These are phyloP conservation scores for Labeo calbasu DNA, from an alignment of 2,797 vertebrate species.

Conservation along the genomic window DNA sequence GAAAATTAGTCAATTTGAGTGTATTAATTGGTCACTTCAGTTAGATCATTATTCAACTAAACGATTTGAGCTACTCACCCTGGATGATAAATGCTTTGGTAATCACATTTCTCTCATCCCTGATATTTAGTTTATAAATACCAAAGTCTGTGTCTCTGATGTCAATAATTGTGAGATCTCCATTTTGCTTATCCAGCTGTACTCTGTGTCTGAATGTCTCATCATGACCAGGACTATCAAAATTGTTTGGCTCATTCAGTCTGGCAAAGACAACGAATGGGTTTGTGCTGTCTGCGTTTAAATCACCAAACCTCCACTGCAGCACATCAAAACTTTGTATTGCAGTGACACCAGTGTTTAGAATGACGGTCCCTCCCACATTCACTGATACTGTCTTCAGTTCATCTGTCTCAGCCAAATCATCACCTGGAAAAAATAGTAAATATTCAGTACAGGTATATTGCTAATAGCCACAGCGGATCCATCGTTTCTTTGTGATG, in stretches of 20 bases:
- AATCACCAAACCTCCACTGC: constrained; percentile 6
- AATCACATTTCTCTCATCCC: background rate
- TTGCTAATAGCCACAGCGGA: too few species aligned
- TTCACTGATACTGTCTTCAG: background rate
- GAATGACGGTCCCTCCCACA: background rate
- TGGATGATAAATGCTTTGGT: background rate
- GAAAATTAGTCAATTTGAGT: too few species aligned
- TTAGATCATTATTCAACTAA: background rate
- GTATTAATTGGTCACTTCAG: background rate
- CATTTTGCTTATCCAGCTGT: background rate
- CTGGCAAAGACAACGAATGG: background rate
- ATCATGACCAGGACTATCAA: accelerated
- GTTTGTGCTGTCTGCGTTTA: background rate
- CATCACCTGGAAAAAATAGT: too few species aligned
- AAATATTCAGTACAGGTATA: too few species aligned
- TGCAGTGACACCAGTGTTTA: background rate
- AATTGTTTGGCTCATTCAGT: background rate
- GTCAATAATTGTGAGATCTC: background rate
- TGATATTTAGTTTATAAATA: constrained; percentile 17
- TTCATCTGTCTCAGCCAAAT: background rate
- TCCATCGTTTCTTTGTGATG: too few species aligned
- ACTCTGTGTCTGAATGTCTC: background rate
- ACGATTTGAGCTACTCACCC: background rate
- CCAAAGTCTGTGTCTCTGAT: background rate
- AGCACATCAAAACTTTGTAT: background rate